Evolutionary conservation across 2,888 invertebrate species (phyloP).

Genomic region (Andrena camellia): DNA sequence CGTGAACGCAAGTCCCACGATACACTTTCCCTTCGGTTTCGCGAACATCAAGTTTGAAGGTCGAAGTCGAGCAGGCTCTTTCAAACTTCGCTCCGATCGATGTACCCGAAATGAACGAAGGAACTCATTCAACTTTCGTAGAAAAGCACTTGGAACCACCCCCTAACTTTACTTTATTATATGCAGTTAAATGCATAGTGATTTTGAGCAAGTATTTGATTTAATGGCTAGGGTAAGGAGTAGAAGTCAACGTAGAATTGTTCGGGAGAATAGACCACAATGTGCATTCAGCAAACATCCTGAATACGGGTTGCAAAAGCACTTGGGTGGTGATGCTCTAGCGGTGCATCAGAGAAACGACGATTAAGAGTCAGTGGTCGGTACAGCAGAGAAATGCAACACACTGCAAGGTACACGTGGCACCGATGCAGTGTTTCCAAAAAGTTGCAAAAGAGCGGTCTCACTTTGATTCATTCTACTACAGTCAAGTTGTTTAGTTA

Average conservation of each 20-base stretch:
- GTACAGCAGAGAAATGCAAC: slow-evolving; percentile 4
- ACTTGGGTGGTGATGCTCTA: background rate
- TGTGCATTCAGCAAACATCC: too few relatives aligned
- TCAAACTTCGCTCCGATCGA: background rate
- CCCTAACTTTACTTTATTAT: too few relatives aligned
- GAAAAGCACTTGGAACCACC: too few relatives aligned
- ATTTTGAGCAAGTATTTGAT: too few relatives aligned
- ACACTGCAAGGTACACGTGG: too few relatives aligned
- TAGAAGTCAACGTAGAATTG: too few relatives aligned
- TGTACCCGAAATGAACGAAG: background rate
- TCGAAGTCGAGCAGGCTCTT: background rate
- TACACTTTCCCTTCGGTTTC: background rate
- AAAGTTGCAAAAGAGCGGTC: slow-evolving; percentile 28
- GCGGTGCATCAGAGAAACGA: slow-evolving; percentile 8
- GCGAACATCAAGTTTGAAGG: background rate
- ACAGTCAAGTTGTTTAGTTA: slow-evolving; percentile 14
- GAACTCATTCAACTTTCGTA: too few relatives aligned
- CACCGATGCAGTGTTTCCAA: background rate
- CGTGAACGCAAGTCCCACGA: background rate
- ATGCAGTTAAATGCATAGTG: too few relatives aligned
- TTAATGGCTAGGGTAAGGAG: too few relatives aligned
- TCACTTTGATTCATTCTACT: slow-evolving; percentile 22
- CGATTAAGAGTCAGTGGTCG: background rate
- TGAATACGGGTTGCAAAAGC: background rate
- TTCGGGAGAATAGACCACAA: too few relatives aligned